Percentiles rank a stretch among this genome's conserved stretches.
Conservation (phyloP, 2,113 vertebrate species). For the Psilopsiagon aymara region DNA sequence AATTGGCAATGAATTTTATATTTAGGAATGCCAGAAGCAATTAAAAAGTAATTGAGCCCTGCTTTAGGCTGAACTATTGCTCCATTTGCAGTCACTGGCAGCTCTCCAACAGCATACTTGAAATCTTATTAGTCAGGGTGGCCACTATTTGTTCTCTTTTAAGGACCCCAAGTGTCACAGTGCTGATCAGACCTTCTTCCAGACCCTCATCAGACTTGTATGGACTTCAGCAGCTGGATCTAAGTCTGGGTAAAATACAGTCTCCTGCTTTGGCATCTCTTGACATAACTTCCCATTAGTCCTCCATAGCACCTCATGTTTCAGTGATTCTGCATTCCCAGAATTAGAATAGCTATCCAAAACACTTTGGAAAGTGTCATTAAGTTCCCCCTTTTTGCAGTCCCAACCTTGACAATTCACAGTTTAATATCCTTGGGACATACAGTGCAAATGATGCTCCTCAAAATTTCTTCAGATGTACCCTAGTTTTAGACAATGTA, state of each 20-base stretch:
- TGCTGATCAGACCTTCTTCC: not conserved
- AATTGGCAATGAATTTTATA: constrained; percentile 39
- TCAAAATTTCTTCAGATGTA: not conserved
- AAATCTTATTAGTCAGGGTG: constrained; percentile 1
- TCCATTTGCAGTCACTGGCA: constrained; percentile 32
- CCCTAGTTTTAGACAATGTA: not conserved
- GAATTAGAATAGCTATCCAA: not conserved
- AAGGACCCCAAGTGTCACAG: not conserved
- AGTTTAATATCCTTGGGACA: not conserved
- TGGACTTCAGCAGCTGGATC: not conserved
- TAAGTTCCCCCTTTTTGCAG: not conserved
- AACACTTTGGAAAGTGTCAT: not conserved
- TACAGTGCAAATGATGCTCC: not conserved
- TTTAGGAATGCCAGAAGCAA: constrained; percentile 50
- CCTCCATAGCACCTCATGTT: not conserved
- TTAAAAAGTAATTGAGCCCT: constrained; percentile 42
- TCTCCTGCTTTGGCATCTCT: not conserved
- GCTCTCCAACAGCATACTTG: not conserved
- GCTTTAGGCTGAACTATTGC: constrained; percentile 11
- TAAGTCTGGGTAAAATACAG: not conserved
- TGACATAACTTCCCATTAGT: not conserved
- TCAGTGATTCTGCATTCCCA: not conserved
- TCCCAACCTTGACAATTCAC: not conserved
- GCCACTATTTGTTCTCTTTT: not conserved
- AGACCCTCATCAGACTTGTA: not conserved